Base-by-base conservation (phyloP, 2,113 vertebrate species). In the Ardeotis arabs region DNA sequence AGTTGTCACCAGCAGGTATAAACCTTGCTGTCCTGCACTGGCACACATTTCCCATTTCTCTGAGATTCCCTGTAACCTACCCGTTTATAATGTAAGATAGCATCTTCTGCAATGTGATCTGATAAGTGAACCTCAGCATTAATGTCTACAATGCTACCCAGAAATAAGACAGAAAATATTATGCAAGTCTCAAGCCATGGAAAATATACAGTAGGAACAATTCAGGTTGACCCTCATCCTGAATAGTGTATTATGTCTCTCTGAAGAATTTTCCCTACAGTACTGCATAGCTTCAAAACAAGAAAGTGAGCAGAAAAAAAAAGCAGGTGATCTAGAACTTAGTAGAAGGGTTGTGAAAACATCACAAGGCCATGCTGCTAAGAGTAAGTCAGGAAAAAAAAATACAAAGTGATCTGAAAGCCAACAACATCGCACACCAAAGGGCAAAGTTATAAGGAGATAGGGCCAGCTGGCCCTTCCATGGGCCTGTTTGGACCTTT, bases 361-460 rank as follows among this genome's bases (percentile, higher is more conserved):
- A 50, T 33, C 19, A 35, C 18, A 69, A 13, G 41, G 23, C 17
- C 15, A 45, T 22, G 19, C 29, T 44, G 41, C 16, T 64, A n/a
- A 50, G 14, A 47, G 6, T 28, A 86, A 64, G 10, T 27, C 8
- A 74, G 17, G n/a, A n/a, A n/a, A n/a, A 27, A 55, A 47, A 56
- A 23, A 20, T 44, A 20, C 3, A 0, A 77, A 91, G 35, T 0
- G 0, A 6, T 52, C 47, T 60, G 72, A 84, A 93, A 93, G 41
- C 6, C 52, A 90, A 21, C 13, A 62, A 35, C 14, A 6, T 77
- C 33, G 12, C 81, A 33, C 33, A 60, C 7, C 17, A 37, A 87
- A 68, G 24, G 39, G 22, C 64, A 50, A 28, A 58, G 29, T 4
- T 44, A 21, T 22, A 37, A 45, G 22, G 12, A 77, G 3, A 67